These are phyloP conservation scores for Coelogynopora nodosa DNA, from an alignment of 2,888 invertebrate species.

Conservation along the genomic window DNA sequence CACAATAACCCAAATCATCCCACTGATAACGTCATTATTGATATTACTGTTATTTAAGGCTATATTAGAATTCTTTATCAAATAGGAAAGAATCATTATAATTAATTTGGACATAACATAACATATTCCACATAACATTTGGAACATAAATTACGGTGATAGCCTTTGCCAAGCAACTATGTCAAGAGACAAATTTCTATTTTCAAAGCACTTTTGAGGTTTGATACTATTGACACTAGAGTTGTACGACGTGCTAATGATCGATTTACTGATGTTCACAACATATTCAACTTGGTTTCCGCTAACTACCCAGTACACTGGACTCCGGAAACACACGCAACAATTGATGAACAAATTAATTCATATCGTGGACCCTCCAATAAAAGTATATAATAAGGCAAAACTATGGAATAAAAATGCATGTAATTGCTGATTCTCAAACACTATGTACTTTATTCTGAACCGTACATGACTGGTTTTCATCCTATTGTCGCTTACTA, in stretches of 20 bases:
- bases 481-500: no score
- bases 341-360: no score
- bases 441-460: no score
- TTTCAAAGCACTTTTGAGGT: not conserved
- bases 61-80: not conserved
- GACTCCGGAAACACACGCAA: no score
- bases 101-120: no score
- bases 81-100: not conserved
- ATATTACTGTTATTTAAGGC: slow-evolving; percentile 4
- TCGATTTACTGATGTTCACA: not conserved
- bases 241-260: not conserved
- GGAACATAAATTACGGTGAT: not conserved
- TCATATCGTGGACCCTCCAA: no score
- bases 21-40: not conserved
- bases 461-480: no score
- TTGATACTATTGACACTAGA: not conserved
- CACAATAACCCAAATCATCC: slow-evolving; percentile 14
- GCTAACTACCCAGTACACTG: no score
- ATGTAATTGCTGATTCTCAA: no score
- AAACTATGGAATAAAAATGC: no score
- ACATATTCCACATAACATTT: not conserved
- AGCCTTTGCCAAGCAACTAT: not conserved
- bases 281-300: no score
- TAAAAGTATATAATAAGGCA: no score
- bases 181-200: not conserved